Conservation (phyloP, 2,113 vertebrate genomes). For the Thermophis baileyi region DNA sequence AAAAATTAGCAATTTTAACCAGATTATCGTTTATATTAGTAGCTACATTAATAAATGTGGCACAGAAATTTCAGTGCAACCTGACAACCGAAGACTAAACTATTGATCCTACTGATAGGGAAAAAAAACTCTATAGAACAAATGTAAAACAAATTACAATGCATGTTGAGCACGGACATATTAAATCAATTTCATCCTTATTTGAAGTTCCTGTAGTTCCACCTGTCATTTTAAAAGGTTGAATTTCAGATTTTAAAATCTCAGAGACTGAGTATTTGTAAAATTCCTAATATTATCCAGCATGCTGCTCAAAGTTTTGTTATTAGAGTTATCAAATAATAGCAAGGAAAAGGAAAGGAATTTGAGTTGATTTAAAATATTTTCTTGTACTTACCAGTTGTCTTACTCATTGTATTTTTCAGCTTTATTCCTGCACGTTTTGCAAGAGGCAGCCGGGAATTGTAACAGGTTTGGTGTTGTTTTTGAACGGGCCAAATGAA, state of each 20-base stretch:
- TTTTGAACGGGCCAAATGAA: slow-evolving; percentile 39
- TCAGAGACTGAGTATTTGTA: background rate
- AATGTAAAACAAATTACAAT: background rate
- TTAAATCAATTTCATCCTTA: background rate
- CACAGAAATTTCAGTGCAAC: background rate
- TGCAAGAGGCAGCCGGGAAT: background rate
- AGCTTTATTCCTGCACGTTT: background rate
- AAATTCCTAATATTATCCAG: background rate
- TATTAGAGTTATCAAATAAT: background rate
- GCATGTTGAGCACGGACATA: background rate
- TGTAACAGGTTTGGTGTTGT: slow-evolving; percentile 15
- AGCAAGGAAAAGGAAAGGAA: background rate
- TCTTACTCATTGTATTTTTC: slow-evolving; percentile 26
- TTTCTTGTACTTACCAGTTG: slow-evolving; percentile 40
- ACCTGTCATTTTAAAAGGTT: background rate
- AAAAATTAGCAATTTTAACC: background rate
- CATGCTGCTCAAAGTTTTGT: background rate
- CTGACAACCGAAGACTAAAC: background rate
- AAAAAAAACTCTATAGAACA: background rate
- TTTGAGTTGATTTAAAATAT: background rate
- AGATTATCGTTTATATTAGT: background rate
- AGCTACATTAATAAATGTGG: background rate
- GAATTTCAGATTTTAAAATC: background rate
- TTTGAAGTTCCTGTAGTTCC: background rate
- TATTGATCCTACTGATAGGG: background rate